Evolutionary conservation across 2,888 invertebrate genomes (phyloP).

Genomic region (Norana najaformis): DNA sequence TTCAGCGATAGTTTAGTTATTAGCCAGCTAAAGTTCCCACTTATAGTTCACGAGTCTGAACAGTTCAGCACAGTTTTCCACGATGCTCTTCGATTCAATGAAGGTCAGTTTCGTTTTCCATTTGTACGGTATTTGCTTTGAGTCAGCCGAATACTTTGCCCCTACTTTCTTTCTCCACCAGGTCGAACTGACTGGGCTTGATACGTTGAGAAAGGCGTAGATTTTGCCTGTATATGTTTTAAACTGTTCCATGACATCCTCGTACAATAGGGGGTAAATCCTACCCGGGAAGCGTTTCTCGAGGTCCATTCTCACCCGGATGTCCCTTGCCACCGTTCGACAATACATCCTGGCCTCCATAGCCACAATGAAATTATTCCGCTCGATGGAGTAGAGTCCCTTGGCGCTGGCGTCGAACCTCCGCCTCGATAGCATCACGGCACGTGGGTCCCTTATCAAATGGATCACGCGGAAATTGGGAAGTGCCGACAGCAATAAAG

Average conservation of each 20-base stretch:
- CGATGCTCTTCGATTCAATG: neutral
- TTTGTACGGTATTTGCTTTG: neutral
- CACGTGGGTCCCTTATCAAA: conserved; percentile 37
- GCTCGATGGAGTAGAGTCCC: conserved; percentile 21
- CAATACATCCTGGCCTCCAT: conserved; percentile 36
- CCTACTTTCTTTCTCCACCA: neutral
- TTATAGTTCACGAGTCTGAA: neutral
- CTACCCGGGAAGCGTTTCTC: conserved; percentile 32
- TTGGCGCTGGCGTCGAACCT: conserved; percentile 20
- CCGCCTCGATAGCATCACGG: conserved; percentile 34
- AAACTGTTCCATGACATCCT: conserved; percentile 28
- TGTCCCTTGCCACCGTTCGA: conserved; percentile 24
- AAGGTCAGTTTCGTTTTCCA: neutral
- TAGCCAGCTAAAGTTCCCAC: neutral
- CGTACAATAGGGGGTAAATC: conserved; percentile 32
- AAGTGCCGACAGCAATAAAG: conserved; percentile 3
- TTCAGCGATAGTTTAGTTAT: neutral
- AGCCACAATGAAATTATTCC: neutral
- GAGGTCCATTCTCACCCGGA: conserved; percentile 20
- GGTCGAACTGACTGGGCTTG: neutral
- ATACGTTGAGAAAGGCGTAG: neutral
- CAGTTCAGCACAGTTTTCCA: neutral
- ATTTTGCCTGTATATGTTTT: neutral
- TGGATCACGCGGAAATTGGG: conserved; percentile 34
- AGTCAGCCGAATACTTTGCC: neutral